phyloP scores from a whole-genome alignment of 2,888 invertebrate species.

The Lasioglossum lativentre region DNA sequence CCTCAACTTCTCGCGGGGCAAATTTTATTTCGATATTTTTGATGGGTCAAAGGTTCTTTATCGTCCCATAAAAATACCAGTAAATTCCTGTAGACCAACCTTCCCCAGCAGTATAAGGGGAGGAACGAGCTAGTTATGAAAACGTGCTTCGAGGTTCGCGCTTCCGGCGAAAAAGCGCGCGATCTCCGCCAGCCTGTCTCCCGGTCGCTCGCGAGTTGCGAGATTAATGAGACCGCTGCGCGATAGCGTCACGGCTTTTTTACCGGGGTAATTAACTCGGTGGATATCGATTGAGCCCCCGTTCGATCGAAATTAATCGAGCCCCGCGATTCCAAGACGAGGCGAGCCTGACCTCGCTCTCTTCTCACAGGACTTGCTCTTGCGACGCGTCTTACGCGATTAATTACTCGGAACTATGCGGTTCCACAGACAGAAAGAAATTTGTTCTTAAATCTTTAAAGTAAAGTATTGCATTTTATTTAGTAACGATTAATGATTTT shows the following conservation, averaged over 20 bases:
- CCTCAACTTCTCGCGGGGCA: not conserved
- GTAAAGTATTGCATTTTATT: too few relatives aligned
- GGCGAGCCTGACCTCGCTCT: constrained; percentile 23
- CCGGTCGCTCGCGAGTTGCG: constrained; percentile 18
- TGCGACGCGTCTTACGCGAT: not conserved
- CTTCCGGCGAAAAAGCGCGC: not conserved
- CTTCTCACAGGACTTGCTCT: not conserved
- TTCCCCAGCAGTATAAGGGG: not conserved
- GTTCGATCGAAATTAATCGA: constrained; percentile 49
- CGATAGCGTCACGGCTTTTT: constrained; percentile 26
- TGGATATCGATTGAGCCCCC: constrained; percentile 39
- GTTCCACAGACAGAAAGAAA: not conserved
- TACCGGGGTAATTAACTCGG: constrained; percentile 40
- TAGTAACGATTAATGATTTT: too few relatives aligned
- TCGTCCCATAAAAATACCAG: not conserved
- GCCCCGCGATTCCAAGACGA: constrained; percentile 1
- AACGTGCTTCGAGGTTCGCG: not conserved
- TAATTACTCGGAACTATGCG: not conserved
- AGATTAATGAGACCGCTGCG: constrained; percentile 55
- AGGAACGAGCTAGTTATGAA: not conserved
- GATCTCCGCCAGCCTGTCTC: not conserved
- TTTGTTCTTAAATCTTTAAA: too few relatives aligned
- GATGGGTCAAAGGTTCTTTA: not conserved
- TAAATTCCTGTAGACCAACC: not conserved
- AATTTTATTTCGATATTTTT: not conserved